Evolutionary conservation across 2,113 vertebrate species (phyloP).

Genomic region (Todiramphus saurophagus): DNA sequence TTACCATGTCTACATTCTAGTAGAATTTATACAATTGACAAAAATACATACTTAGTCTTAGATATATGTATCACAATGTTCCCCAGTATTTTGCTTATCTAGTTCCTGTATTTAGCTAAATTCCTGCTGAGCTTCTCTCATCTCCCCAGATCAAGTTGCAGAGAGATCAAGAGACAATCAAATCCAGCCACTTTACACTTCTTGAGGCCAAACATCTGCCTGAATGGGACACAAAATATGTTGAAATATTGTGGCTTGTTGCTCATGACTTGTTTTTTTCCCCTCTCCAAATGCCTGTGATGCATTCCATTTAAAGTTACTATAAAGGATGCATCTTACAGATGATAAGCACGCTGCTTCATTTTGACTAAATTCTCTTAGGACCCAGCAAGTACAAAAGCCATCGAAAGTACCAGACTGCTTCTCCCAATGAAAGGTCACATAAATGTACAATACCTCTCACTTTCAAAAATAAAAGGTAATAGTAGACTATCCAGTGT

Average conservation of each 20-base stretch:
- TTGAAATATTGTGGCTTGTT: neutral
- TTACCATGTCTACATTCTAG: neutral
- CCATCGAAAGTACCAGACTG: neutral
- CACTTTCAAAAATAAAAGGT: neutral
- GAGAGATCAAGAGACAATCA: neutral
- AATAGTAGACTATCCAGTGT: neutral
- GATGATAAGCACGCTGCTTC: neutral
- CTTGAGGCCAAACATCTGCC: slow-evolving; percentile 42
- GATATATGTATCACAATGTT: neutral
- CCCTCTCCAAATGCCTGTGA: neutral
- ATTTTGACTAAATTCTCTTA: neutral
- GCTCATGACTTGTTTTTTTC: neutral
- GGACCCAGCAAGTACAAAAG: neutral
- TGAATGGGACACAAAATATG: neutral
- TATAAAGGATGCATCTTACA: neutral
- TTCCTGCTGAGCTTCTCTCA: neutral
- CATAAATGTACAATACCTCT: neutral
- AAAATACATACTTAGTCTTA: neutral
- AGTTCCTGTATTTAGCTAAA: neutral
- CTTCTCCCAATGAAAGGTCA: neutral
- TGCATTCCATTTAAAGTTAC: neutral
- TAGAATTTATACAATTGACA: neutral
- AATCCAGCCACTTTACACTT: slow-evolving; percentile 11
- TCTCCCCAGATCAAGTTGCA: neutral
- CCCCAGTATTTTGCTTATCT: neutral